phyloP scores from a whole-genome alignment of 2,797 vertebrate species.

The Thamnophis elegans region DNA sequence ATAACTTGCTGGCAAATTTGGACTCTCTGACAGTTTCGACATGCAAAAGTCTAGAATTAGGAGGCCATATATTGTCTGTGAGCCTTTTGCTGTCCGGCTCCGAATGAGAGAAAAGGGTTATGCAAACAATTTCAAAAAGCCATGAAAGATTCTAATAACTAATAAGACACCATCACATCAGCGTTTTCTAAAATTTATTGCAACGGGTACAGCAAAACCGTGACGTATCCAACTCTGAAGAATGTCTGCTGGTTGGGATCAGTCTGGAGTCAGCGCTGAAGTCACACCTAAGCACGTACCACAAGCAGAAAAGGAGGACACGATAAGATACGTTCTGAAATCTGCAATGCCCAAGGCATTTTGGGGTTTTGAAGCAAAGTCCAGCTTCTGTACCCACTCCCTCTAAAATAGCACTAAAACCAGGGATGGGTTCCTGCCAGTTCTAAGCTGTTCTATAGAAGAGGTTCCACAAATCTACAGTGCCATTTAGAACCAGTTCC shows the following conservation, averaged over 20 bases:
- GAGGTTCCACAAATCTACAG: too few relatives aligned
- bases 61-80: not conserved
- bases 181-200: conserved; percentile 14
- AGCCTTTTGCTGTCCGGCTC: not conserved
- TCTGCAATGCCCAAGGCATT: not conserved
- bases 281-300: not conserved
- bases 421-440: too few relatives aligned
- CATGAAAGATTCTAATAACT: not conserved
- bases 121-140: not conserved
- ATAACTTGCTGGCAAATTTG: not conserved
- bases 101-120: not conserved
- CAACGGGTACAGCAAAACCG: not conserved
- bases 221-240: not conserved
- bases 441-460: too few relatives aligned
- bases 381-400: not conserved
- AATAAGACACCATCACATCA: not conserved
- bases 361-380: not conserved
- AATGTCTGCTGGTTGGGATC: not conserved
- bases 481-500: too few relatives aligned
- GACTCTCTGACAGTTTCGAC: not conserved
- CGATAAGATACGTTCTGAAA: not conserved
- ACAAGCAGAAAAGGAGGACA: not conserved
- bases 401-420: not conserved
- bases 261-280: conserved; percentile 5
- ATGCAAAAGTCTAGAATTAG: not conserved